These are phyloP conservation scores for Andrena cerasifolii DNA, from an alignment of 1,140 invertebrate genomes.

Conservation along the genomic window DNA sequence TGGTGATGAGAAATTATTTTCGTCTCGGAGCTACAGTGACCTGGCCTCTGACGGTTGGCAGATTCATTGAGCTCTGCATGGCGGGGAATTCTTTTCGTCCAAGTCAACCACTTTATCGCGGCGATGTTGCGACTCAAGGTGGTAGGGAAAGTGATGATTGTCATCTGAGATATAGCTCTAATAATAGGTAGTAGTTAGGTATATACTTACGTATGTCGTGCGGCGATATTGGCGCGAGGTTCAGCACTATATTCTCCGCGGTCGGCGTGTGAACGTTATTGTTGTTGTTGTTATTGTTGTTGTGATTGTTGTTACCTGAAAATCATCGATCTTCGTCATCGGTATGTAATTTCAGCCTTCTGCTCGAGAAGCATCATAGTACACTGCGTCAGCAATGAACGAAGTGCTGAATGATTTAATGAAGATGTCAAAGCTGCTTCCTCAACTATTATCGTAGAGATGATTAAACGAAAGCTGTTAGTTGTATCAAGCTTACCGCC, in stretches of 20 bases:
- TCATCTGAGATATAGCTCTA: background rate
- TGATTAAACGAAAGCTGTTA: no score
- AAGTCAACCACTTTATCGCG: background rate
- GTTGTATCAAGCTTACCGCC: constrained; percentile 69
- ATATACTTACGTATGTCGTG: constrained; percentile 71
- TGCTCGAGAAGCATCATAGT: no score
- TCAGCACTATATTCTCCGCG: constrained; percentile 88
- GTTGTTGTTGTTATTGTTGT: constrained; percentile 74
- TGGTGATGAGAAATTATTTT: constrained; percentile 27
- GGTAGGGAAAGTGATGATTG: no score
- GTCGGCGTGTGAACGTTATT: constrained; percentile 76
- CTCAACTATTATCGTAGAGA: no score
- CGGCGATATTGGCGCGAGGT: constrained; percentile 87
- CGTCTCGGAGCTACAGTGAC: no score
- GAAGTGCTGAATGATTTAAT: no score
- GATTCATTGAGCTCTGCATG: background rate
- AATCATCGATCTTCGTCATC: background rate
- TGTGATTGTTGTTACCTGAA: constrained; percentile 77
- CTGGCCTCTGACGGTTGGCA: no score
- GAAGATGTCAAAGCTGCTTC: no score
- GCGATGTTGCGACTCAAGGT: no score
- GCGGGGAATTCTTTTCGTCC: background rate
- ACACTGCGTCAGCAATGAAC: no score
- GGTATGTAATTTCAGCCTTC: no score
- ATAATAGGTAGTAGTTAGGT: background rate